phyloP scores from a whole-genome alignment of 2,113 vertebrate genomes.

The Maccullochella peelii region DNA sequence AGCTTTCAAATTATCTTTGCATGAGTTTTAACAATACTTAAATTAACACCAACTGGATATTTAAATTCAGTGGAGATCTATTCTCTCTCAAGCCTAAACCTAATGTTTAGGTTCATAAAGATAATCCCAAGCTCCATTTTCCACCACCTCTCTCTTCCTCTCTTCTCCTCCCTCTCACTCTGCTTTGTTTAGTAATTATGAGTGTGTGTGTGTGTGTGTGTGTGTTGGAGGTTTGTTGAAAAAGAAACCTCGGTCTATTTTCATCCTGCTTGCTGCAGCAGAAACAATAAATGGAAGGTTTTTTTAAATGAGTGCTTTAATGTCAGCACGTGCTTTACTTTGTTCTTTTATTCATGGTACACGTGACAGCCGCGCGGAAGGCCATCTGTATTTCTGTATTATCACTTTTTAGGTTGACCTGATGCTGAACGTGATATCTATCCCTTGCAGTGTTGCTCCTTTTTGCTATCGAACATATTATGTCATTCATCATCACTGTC shows the following conservation, averaged over 20 bases:
- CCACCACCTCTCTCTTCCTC: background rate
- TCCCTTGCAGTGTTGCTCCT: background rate
- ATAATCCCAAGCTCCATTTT: constrained; percentile 38
- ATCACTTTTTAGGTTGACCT: constrained; percentile 20
- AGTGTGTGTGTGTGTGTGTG: constrained; percentile 9
- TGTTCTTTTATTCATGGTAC: constrained; percentile 77
- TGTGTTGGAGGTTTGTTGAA: constrained; percentile 37
- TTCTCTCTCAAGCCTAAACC: background rate
- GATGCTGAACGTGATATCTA: constrained; percentile 10
- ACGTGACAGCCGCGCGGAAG: constrained; percentile 43
- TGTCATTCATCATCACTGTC: constrained; percentile 17
- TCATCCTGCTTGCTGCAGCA: constrained; percentile 64
- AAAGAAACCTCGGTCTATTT: constrained; percentile 58
- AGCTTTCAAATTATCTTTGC: background rate
- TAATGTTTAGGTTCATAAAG: constrained; percentile 31
- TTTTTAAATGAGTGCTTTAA: constrained; percentile 64
- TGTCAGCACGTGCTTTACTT: constrained; percentile 63
- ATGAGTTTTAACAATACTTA: background rate
- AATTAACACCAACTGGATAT: background rate
- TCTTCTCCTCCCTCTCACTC: background rate
- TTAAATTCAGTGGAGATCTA: background rate
- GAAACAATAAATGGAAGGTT: constrained; percentile 62
- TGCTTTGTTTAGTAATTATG: constrained; percentile 55
- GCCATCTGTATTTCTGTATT: constrained; percentile 50
- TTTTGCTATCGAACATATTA: constrained; percentile 7